These are phyloP conservation scores for Phaonia tiefii DNA, from an alignment of 2,888 invertebrate genomes.

Conservation along the genomic window DNA sequence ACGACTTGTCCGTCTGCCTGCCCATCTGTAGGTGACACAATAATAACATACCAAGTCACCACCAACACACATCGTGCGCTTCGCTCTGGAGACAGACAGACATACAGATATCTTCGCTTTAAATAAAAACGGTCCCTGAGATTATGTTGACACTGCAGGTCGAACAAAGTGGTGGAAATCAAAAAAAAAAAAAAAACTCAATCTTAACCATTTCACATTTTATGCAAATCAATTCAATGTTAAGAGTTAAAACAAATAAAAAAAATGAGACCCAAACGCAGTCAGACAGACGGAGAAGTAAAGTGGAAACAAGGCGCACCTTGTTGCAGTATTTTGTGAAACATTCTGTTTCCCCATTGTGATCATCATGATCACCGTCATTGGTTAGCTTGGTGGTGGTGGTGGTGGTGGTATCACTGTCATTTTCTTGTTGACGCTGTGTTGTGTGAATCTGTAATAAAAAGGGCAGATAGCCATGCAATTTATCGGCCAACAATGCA, in stretches of 20 bases:
- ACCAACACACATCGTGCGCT: neutral
- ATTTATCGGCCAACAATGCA: conserved; percentile 3
- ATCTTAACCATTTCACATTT: conserved; percentile 62
- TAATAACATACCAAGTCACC: conserved; percentile 45
- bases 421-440: conserved; percentile 6
- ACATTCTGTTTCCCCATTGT: conserved; percentile 35
- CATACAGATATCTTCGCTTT: no score
- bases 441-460: conserved; percentile 25
- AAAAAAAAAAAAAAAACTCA: conserved; percentile 32
- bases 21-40: conserved; percentile 70
- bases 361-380: neutral
- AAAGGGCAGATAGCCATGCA: conserved; percentile 25
- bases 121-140: neutral
- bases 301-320: conserved; percentile 63
- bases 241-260: conserved; percentile 59
- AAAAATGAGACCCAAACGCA: conserved; percentile 27
- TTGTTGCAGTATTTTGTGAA: conserved; percentile 62
- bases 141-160: conserved; percentile 60
- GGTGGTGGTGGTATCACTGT: neutral
- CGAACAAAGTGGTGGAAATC: conserved; percentile 6
- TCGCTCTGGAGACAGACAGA: no score
- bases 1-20: conserved; percentile 69
- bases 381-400: neutral
- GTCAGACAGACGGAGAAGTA: conserved; percentile 24
- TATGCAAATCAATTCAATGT: conserved; percentile 68